Base-by-base conservation (phyloP, 1,140 invertebrate species). In the Zaprionus ghesquierei region DNA sequence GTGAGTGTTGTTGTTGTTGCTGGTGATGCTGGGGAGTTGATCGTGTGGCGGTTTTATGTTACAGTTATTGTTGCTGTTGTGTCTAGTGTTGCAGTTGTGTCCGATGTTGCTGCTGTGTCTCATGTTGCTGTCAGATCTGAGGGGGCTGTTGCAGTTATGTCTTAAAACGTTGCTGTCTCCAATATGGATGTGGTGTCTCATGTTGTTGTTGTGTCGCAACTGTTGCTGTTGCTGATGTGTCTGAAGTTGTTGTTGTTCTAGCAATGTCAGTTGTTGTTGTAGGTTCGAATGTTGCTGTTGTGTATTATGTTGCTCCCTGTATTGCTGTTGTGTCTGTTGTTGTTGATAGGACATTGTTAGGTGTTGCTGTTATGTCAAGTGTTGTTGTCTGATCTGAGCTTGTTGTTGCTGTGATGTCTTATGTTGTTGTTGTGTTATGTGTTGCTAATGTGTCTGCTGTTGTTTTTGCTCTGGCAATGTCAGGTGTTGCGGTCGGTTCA, bases 1-100 rank as follows among this genome's bases (percentile, higher is more conserved):
- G 51, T 59, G 62, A 56, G 31, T 72, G 29, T 51, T 55, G 38
- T 59, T 49, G 56, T 13, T 49, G 25, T 60, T 22, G 38, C 23
- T 38, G 41, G 5, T 61, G 41, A 23, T 22, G 59, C 35, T n/a
- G n/a, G 23, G 2, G 41, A 46, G 41, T 46, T 1, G 41, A 22
- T 46, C 41, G 41, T 46, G 9, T 50, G 49, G 5, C 20, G 13
- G 2, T 22, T 8, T 25, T 6, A 13, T 49, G 46, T 49, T 13
- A 0, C 0, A 8, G 3, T 12, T 50, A 5, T 25, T 23, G 22
- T 23, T 50, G 22, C n/a, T 20, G 13, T 10, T 38, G 41, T 49
- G 5, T 5, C 0, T 44, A 2, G 3, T 44, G 18, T 44, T 44
- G 41, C 41, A 20, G 41, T 44, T 10, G 18, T 22, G 18, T 46